A percentile compares a stretch with the other conserved stretches of the same genome.
Evolutionary conservation across 2,888 invertebrate species (phyloP).

Genomic region (Pandemis cinnamomeana): DNA sequence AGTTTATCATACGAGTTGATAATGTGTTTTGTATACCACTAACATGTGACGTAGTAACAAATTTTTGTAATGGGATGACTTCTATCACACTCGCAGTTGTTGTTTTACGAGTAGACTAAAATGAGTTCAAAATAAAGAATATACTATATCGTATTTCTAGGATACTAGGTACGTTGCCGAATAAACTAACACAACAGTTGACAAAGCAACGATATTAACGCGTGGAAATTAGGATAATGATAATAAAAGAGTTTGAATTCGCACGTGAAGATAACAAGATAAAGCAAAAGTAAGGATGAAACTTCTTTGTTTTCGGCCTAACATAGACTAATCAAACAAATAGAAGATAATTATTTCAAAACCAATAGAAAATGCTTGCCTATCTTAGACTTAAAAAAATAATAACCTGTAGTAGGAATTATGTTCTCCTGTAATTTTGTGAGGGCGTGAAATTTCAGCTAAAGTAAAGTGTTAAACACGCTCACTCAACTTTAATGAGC

Average conservation of each 20-base stretch:
- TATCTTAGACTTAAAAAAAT: not conserved
- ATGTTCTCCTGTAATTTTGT: not conserved
- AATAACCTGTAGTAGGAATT: not conserved
- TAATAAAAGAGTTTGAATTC: not conserved
- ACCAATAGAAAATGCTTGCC: not conserved
- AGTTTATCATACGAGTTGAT: not conserved
- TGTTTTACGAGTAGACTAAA: not conserved
- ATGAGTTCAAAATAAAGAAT: not conserved
- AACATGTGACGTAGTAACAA: not conserved
- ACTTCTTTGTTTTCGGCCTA: not conserved
- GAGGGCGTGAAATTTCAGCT: slow-evolving; percentile 6
- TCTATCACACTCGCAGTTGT: not conserved
- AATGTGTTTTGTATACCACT: not conserved
- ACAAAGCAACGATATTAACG: not conserved
- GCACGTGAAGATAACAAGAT: not conserved
- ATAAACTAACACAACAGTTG: not conserved
- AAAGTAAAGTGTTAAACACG: slow-evolving; percentile 11
- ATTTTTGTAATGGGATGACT: not conserved
- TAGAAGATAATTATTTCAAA: not conserved
- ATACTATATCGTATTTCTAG: not conserved
- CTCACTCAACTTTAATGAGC: not conserved
- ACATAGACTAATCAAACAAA: not conserved
- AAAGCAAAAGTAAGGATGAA: not conserved
- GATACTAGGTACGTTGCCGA: not conserved
- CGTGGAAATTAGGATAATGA: not conserved